Conservation (phyloP, 2,113 vertebrate genomes). For the Rattus norvegicus region DNA sequence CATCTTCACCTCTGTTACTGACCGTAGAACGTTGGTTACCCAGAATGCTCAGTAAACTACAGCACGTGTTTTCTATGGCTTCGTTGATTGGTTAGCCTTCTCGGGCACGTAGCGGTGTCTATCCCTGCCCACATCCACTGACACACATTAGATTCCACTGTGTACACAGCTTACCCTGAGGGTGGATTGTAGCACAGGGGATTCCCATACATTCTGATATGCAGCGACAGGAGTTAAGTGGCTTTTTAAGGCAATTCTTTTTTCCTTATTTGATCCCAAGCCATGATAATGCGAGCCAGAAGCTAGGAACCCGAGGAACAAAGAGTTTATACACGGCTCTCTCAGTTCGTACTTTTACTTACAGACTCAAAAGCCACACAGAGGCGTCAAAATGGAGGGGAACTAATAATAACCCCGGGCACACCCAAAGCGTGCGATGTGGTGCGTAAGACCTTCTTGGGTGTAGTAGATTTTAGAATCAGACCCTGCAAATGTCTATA, state of each 20-base stretch:
- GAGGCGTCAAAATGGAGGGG: background rate
- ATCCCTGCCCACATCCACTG: conserved; percentile 70
- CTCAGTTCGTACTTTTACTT: conserved; percentile 14
- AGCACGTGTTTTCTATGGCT: conserved; percentile 70
- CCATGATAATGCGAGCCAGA: conserved; percentile 33
- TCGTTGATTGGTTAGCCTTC: conserved; percentile 78
- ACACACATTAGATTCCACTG: conserved; percentile 70
- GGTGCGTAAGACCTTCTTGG: background rate
- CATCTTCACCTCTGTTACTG: conserved; percentile 64
- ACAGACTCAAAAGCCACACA: conserved; percentile 54
- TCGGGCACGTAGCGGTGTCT: conserved; percentile 71
- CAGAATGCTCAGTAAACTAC: background rate
- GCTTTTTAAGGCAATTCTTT: conserved; percentile 23
- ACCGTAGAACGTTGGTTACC: conserved; percentile 46
- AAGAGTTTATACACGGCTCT: background rate
- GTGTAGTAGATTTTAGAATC: conserved; percentile 21
- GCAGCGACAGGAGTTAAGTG: conserved; percentile 51
- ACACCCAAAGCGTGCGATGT: background rate
- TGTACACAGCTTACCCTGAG: conserved; percentile 63
- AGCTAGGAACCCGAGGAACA: conserved; percentile 43
- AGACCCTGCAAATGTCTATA: conserved; percentile 63
- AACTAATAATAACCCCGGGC: conserved; percentile 14
- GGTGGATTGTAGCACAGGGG: conserved; percentile 54
- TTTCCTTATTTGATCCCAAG: conserved; percentile 54
- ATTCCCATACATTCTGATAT: conserved; percentile 58